Conservation (phyloP, 2,113 vertebrate genomes). For the Bos indicus region DNA sequence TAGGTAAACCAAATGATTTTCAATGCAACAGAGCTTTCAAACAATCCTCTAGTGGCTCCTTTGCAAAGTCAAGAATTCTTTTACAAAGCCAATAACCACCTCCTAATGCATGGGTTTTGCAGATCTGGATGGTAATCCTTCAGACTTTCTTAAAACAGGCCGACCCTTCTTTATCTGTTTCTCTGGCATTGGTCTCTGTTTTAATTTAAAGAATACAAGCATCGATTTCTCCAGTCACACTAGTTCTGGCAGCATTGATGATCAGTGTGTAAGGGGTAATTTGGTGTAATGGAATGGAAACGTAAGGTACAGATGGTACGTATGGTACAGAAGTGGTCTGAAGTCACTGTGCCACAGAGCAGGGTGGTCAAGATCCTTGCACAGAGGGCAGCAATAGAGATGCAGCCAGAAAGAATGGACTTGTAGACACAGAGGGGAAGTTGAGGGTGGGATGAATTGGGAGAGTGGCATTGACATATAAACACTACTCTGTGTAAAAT, state of each 20-base stretch:
- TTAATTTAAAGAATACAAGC: conserved; percentile 41
- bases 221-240: not conserved
- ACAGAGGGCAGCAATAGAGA: not conserved
- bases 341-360: not conserved
- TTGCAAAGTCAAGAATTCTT: conserved; percentile 31
- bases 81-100: conserved; percentile 58
- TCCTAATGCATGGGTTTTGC: conserved; percentile 41
- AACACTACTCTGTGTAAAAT: not conserved
- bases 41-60: not conserved
- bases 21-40: conserved; percentile 4
- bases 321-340: not conserved
- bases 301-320: not conserved
- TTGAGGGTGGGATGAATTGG: not conserved
- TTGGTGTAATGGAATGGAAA: not conserved
- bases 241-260: not conserved
- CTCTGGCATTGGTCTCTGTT: not conserved
- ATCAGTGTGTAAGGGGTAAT: not conserved
- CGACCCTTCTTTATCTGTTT: not conserved
- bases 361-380: not conserved
- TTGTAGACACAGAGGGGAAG: not conserved
- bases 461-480: not conserved
- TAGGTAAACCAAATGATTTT: conserved; percentile 25
- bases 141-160: conserved; percentile 14
- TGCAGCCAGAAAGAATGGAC: not conserved
- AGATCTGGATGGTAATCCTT: conserved; percentile 22